Evolutionary conservation across 2,113 vertebrate species (phyloP).

Genomic region (Diadophis punctatus): DNA sequence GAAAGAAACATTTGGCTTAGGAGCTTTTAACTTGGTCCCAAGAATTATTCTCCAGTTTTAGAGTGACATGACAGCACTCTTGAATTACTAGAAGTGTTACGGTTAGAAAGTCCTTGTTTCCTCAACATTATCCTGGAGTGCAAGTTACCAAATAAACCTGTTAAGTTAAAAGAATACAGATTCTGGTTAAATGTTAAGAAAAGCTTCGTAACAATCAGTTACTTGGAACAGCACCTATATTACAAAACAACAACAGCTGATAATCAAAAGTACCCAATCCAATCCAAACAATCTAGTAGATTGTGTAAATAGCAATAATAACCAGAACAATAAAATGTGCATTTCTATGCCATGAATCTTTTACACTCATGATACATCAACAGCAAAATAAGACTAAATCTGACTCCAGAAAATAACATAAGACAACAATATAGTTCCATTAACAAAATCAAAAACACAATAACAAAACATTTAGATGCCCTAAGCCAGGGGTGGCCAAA

Average conservation of each 20-base stretch:
- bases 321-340: not conserved
- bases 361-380: not conserved
- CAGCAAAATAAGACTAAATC: not conserved
- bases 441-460: not conserved
- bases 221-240: not conserved
- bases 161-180: not conserved
- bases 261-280: not conserved
- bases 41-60: not conserved
- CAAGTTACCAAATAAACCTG: not conserved
- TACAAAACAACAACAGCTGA: not conserved
- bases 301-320: not conserved
- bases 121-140: not conserved
- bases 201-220: not conserved
- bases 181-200: not conserved
- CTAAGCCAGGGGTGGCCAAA: no score
- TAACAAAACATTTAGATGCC: not conserved
- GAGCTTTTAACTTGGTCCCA: not conserved
- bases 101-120: not conserved
- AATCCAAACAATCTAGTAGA: not conserved
- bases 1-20: not conserved
- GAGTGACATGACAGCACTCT: not conserved
- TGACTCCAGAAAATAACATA: not conserved
- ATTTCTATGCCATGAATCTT: not conserved
- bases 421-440: not conserved
- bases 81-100: not conserved